Conservation (phyloP, 2,113 vertebrate species). For the Notechis scutatus region DNA sequence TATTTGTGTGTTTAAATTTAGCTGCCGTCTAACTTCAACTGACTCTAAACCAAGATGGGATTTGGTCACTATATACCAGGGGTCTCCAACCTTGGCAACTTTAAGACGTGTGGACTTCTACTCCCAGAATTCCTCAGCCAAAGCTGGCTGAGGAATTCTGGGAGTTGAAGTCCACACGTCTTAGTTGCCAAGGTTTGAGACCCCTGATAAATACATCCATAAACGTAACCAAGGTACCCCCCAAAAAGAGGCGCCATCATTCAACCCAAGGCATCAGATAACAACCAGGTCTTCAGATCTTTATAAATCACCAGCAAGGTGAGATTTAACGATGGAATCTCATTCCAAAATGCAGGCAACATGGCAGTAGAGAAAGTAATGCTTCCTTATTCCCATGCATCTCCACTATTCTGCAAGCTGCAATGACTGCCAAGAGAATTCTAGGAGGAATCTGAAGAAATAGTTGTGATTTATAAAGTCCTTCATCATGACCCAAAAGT, state of each 20-base stretch:
- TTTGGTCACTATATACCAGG: neutral
- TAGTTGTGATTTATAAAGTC: neutral
- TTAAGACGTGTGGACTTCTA: no score
- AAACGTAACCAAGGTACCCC: neutral
- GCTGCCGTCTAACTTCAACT: neutral
- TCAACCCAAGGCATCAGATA: neutral
- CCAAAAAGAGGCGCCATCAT: neutral
- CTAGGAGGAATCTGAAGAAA: neutral
- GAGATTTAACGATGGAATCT: neutral
- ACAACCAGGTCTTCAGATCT: neutral
- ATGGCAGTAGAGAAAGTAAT: neutral
- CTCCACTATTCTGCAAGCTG: neutral
- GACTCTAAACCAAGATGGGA: neutral
- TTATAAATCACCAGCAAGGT: neutral
- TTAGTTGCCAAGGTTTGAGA: no score
- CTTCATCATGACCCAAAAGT: neutral
- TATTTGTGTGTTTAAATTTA: neutral
- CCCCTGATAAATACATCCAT: neutral
- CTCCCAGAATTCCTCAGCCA: no score
- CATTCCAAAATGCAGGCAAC: neutral
- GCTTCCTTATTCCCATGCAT: neutral
- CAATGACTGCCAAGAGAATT: neutral
- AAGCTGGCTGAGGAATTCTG: no score
- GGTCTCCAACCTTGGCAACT: no score
- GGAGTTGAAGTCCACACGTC: no score